A percentile compares a stretch with the other conserved stretches of the same genome.
Evolutionary conservation across 2,888 invertebrate genomes (phyloP).

Genomic region (Fissipunctia ypsillon): DNA sequence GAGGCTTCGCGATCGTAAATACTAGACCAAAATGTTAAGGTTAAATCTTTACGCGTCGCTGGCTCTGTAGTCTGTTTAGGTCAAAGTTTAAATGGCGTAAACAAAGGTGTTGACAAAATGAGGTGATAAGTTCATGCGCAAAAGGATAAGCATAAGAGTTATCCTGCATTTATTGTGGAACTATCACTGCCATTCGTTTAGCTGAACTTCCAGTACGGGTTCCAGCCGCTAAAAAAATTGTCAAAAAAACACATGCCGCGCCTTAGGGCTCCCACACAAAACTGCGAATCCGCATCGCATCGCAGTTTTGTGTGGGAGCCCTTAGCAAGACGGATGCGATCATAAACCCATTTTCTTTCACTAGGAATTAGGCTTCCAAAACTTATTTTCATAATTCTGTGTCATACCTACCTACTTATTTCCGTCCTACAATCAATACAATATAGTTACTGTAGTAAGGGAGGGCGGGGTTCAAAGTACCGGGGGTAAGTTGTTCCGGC

Average conservation of each 20-base stretch:
- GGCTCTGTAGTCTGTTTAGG: conserved; percentile 39
- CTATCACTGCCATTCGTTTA: background rate
- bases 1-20: conserved; percentile 30
- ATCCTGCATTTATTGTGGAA: background rate
- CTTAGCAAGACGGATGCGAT: background rate
- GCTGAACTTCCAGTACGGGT: no score
- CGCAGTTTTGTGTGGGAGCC: no score
- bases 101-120: background rate
- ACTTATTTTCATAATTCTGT: background rate
- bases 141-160: background rate
- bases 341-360: no score
- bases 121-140: no score
- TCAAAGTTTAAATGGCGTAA: conserved; percentile 21
- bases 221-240: background rate
- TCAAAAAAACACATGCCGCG: no score
- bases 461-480: background rate
- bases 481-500: background rate
- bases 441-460: background rate
- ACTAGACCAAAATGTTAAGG: conserved; percentile 63
- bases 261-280: no score
- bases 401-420: background rate
- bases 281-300: no score
- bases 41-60: conserved; percentile 37
- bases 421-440: background rate
- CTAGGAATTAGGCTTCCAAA: background rate